Evolutionary conservation across 2,797 vertebrate genomes (phyloP).

Genomic region (Aldrovandia affinis): DNA sequence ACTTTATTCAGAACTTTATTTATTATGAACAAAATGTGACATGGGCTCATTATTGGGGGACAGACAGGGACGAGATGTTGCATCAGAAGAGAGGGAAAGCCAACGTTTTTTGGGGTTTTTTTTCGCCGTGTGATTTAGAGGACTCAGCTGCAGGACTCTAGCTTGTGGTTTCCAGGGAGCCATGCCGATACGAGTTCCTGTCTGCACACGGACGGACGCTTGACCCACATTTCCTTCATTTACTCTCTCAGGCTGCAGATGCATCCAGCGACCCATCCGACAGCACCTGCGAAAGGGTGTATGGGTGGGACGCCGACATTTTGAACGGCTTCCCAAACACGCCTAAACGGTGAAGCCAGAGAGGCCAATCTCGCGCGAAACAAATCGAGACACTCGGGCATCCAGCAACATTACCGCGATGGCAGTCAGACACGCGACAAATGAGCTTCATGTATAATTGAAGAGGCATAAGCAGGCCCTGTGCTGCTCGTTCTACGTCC

Average conservation of each 20-base stretch:
- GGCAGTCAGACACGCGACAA: neutral
- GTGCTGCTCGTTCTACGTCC: too few relatives aligned
- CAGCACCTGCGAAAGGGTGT: neutral
- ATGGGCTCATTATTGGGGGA: neutral
- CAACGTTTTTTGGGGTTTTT: neutral
- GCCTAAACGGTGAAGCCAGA: neutral
- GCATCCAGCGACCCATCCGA: neutral
- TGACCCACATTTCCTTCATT: neutral
- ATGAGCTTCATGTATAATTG: neutral
- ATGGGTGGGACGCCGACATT: neutral
- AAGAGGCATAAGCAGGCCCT: neutral
- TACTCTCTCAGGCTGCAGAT: neutral
- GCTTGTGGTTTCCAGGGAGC: neutral
- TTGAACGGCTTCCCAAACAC: neutral
- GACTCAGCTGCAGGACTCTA: neutral
- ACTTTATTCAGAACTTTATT: neutral
- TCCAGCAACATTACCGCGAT: neutral
- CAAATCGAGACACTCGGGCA: neutral
- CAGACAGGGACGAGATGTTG: neutral
- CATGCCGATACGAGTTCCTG: neutral
- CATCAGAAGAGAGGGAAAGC: neutral
- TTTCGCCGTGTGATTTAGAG: too few relatives aligned
- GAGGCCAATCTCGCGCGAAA: neutral
- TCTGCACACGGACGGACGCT: neutral
- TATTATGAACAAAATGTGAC: neutral